Evolutionary conservation across 2,113 vertebrate species (phyloP), one percentile per base, ranked within the genome.

Genomic region (Pyxicephalus adspersus): DNA sequence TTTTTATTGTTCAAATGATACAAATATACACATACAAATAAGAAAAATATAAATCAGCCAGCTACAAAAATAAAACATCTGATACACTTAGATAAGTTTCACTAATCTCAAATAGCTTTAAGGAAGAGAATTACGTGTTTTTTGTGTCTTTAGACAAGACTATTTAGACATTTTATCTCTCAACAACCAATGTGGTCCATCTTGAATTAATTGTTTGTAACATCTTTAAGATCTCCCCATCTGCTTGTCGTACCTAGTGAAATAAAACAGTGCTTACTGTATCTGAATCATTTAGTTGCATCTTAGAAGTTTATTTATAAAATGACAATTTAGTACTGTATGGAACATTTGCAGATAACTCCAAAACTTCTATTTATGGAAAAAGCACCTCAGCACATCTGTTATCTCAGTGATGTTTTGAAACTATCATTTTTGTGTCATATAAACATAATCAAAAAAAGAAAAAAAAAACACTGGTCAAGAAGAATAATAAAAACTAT

Each of bases 101-200:
- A 34, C 29, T 28, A 57, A n/a, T 7, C 29, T 34, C 18, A 74
- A 20, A 74, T 19, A 73, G 20, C 20, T n/a, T 5, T 71, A 60
- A 60, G 9, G 11, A 60, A 60, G 22, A 60, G 34, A 31, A 20
- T 0, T 22, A 20, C 16, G 16, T 45, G 15, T 19, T 31, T 83
- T 83, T 50, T 31, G 63, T 67, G 83, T 72, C 55, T 72, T 57
- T 71, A 76, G 4, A 28, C 76, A 88, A 9, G 68, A 29, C 26
- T 83, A 78, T 76, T 86, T 83, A 84, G 74, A 80, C 70, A 55
- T 77, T 57, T 86, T 78, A 83, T 85, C 85, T 83, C 86, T 91
- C 84, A 75, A 81, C 88, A 83, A 79, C 82, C 81, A 83, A 85
- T 89, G 90, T 91, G 90, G 90, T 88, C 88, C 90, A 89, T 90